Evolutionary conservation across 2,113 vertebrate genomes (phyloP).

Genomic region (Bubo blakistoni): DNA sequence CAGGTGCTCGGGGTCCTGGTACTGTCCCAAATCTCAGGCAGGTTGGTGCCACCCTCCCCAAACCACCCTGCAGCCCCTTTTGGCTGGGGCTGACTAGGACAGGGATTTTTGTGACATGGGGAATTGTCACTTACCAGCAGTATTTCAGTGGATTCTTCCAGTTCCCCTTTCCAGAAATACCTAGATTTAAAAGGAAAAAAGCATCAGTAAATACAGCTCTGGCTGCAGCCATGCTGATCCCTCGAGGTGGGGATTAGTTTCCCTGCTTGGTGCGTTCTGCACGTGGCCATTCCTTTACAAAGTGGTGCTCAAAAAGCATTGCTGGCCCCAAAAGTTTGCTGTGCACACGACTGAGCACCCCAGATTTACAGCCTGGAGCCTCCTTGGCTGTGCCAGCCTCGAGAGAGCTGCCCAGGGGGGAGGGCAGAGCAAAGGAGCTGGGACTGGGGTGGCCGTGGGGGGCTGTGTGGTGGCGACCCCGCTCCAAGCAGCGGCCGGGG

Average conservation of each 20-base stretch:
- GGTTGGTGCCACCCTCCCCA: background rate
- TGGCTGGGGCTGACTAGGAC: background rate
- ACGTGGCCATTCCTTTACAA: rapidly evolving
- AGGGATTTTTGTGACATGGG: rapidly evolving
- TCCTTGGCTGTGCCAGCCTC: background rate
- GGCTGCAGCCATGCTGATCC: rapidly evolving
- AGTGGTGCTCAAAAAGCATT: background rate
- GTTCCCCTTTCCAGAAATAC: slow-evolving; percentile 87
- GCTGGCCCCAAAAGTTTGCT: background rate
- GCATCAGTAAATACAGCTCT: background rate
- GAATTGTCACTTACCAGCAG: slow-evolving; percentile 75
- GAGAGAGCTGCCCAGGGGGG: background rate
- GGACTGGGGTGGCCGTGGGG: background rate
- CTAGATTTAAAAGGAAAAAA: slow-evolving; percentile 58
- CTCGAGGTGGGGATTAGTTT: background rate
- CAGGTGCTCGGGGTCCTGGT: background rate
- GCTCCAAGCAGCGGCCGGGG: rapidly evolving
- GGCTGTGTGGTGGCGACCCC: background rate
- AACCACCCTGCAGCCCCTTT: background rate
- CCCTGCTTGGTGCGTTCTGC: background rate
- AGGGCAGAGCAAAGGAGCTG: background rate
- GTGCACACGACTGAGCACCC: rapidly evolving
- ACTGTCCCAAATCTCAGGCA: background rate
- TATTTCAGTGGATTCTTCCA: slow-evolving; percentile 83
- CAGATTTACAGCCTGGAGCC: background rate